phyloP scores from a whole-genome alignment of 2,797 vertebrate genomes.

The Acropternis orthonyx region DNA sequence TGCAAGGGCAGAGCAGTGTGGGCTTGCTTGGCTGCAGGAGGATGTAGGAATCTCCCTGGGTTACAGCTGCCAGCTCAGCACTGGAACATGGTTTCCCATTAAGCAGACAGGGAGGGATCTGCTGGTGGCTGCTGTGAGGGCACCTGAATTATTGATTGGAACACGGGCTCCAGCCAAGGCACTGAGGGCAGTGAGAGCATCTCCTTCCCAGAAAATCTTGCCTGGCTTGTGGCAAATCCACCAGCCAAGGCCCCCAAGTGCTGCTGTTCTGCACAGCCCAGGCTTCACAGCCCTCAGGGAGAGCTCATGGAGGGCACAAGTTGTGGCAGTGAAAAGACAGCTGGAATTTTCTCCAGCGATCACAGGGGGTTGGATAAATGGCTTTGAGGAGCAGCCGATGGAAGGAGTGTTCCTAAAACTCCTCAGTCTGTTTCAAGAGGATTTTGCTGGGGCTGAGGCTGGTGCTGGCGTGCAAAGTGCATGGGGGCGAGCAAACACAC shows the following conservation, averaged over 20 bases:
- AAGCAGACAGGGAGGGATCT: background rate
- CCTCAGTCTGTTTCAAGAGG: background rate
- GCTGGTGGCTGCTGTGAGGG: background rate
- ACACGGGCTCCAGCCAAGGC: background rate
- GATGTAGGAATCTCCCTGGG: background rate
- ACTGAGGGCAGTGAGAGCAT: fast-evolving
- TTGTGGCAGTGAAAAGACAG: fast-evolving
- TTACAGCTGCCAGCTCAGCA: background rate
- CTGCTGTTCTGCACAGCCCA: background rate
- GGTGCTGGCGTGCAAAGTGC: background rate
- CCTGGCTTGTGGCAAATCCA: background rate
- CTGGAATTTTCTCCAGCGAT: fast-evolving
- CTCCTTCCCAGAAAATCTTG: background rate
- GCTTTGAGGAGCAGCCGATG: background rate
- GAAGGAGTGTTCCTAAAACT: background rate
- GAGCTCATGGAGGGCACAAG: background rate
- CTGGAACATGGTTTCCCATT: background rate
- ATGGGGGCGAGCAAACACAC: background rate
- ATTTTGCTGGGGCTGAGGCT: background rate
- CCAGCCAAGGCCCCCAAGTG: fast-evolving
- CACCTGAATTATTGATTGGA: constrained; percentile 37
- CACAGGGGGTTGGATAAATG: background rate
- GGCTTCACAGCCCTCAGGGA: fast-evolving
- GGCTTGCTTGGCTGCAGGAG: background rate
- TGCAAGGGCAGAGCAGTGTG: background rate